A percentile compares a stretch with the other conserved stretches of the same genome.
Conservation (phyloP, 2,113 vertebrate species). For the Gopherus evgoodei region DNA sequence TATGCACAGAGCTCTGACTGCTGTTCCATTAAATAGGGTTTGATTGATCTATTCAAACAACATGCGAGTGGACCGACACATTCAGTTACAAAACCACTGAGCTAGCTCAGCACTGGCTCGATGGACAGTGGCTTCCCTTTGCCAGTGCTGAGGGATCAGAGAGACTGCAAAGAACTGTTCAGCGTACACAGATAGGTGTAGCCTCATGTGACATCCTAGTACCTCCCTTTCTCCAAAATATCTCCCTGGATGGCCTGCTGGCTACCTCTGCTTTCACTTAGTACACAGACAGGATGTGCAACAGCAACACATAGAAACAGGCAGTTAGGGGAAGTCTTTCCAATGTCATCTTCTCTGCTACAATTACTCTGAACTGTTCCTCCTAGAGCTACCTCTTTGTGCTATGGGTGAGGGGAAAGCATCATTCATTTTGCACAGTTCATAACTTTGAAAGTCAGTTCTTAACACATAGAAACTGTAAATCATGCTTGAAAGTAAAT, state of each 20-base stretch:
- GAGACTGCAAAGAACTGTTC: not conserved
- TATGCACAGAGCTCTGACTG: not conserved
- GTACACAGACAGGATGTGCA: not conserved
- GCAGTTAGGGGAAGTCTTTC: not conserved
- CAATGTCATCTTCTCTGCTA: not conserved
- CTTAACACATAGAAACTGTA: too few relatives aligned
- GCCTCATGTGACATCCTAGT: not conserved
- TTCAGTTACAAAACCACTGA: not conserved
- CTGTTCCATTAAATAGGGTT: not conserved
- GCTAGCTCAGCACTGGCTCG: not conserved
- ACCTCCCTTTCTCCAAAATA: not conserved
- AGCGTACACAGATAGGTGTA: not conserved
- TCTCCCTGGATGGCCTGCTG: not conserved
- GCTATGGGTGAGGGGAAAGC: not conserved
- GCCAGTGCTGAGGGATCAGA: not conserved
- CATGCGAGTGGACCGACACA: not conserved
- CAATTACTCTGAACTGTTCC: not conserved
- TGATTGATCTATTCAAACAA: not conserved
- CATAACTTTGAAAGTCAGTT: too few relatives aligned
- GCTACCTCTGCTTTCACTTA: not conserved
- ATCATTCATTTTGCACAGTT: too few relatives aligned
- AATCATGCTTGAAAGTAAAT: too few relatives aligned
- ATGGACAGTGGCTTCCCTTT: not conserved
- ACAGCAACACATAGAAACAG: not conserved
- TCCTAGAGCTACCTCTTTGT: not conserved